Percentiles rank a stretch among this genome's conserved stretches.
phyloP scores from a whole-genome alignment of 30 jellyfish, hydroid and myxozoan species.

The Haliclystus octoradiatus region DNA sequence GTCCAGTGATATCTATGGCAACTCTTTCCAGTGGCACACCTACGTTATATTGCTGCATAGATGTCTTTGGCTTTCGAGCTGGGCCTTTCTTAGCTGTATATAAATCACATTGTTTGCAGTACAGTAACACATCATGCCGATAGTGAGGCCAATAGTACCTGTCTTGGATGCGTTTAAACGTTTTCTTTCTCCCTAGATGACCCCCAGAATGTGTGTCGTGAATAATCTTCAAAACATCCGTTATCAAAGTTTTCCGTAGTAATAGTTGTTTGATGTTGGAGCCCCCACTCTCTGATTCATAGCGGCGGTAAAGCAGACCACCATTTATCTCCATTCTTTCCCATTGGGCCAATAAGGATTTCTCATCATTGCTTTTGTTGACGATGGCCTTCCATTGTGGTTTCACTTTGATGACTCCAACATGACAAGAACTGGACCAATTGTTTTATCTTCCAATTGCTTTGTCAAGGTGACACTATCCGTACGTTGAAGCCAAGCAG shows the following conservation, averaged over 20 bases:
- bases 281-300: neutral
- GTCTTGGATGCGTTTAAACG: slow-evolving; percentile 11
- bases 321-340: neutral
- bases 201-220: slow-evolving; percentile 32
- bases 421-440: neutral
- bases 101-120: slow-evolving; percentile 28
- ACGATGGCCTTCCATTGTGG: neutral
- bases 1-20: slow-evolving; percentile 38
- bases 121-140: slow-evolving; percentile 4
- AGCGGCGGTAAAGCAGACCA: neutral
- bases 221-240: slow-evolving; percentile 6
- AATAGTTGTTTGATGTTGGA: neutral
- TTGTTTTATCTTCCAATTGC: neutral
- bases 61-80: slow-evolving; percentile 8
- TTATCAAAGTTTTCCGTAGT: slow-evolving; percentile 3
- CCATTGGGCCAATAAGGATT: neutral
- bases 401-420: neutral
- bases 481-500: too few relatives aligned
- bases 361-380: neutral
- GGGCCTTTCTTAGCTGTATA: neutral
- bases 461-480: too few relatives aligned
- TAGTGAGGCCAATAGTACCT: slow-evolving; percentile 36
- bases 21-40: slow-evolving; percentile 29
- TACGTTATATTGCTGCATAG: slow-evolving; percentile 23
- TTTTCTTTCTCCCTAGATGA: slow-evolving; percentile 25